A percentile compares a stretch with the other conserved stretches of the same genome.
phyloP scores from a whole-genome alignment of 2,888 invertebrate genomes.

The Drosophila rellima region DNA sequence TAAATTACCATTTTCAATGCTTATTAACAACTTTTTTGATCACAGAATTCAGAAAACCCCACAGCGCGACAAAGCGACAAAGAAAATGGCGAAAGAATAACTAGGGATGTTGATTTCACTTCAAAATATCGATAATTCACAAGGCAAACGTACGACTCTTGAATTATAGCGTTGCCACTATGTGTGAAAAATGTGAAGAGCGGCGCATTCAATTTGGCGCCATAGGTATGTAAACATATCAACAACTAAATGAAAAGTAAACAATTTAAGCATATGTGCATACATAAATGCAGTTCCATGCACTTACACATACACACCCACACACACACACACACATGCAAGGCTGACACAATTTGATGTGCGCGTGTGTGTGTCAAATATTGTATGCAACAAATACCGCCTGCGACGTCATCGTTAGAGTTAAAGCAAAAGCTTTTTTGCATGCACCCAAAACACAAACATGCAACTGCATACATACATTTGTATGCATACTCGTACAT shows the following conservation, averaged over 20 bases:
- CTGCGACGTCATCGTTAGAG: conserved; percentile 66
- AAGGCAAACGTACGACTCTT: conserved; percentile 1
- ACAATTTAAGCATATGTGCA: neutral
- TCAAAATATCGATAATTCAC: conserved; percentile 10
- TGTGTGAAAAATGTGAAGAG: neutral
- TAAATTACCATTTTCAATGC: conserved; percentile 70
- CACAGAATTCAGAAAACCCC: conserved; percentile 69
- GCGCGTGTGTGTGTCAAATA: conserved; percentile 16
- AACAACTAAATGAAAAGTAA: neutral
- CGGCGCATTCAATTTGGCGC: conserved; percentile 27
- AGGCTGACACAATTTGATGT: conserved; percentile 18
- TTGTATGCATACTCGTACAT: conserved; percentile 13
- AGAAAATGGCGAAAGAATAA: conserved; percentile 64
- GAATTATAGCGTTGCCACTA: neutral
- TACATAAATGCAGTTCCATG: conserved; percentile 6
- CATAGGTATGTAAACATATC: neutral
- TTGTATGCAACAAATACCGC: conserved; percentile 76
- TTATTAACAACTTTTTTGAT: conserved; percentile 68
- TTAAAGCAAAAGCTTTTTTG: conserved; percentile 48
- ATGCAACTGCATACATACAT: conserved; percentile 7
- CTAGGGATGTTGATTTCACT: conserved; percentile 11
- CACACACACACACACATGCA: conserved; percentile 3
- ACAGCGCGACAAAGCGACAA: conserved; percentile 72
- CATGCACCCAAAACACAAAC: conserved; percentile 12
- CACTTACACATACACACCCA: conserved; percentile 9